Percentiles rank a stretch among this genome's conserved stretches.
Conservation (phyloP, 2,113 vertebrate species). For the Uropsilus gracilis region DNA sequence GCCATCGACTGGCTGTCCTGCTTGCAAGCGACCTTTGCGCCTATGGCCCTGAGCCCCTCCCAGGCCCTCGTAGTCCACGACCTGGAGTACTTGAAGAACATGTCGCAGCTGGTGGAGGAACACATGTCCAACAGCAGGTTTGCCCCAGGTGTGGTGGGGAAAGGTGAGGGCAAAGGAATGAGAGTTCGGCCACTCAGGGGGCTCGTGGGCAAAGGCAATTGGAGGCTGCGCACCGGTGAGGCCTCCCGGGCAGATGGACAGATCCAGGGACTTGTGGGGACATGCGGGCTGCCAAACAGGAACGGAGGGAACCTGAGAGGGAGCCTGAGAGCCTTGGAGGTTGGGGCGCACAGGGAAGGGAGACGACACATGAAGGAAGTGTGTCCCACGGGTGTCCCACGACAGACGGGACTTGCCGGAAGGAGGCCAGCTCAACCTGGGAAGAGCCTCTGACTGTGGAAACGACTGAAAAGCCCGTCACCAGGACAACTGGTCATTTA, state of each 20-base stretch:
- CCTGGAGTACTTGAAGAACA: constrained; percentile 90
- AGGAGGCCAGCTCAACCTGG: background rate
- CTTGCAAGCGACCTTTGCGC: constrained; percentile 89
- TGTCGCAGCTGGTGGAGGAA: constrained; percentile 87
- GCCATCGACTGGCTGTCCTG: constrained; percentile 93
- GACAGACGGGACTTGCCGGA: background rate
- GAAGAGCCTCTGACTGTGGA: background rate
- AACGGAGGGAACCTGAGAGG: background rate
- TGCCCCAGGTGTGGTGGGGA: background rate
- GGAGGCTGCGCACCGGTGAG: background rate
- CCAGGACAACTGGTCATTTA: background rate
- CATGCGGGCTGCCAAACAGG: background rate
- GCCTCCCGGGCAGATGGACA: background rate
- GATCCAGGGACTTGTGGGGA: rapidly evolving
- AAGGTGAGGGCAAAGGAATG: background rate
- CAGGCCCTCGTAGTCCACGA: constrained; percentile 91
- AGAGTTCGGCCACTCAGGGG: background rate
- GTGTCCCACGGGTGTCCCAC: too few species aligned
- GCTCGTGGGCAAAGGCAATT: background rate
- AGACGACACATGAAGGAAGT: background rate
- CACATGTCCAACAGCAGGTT: constrained; percentile 77
- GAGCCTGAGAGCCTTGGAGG: background rate
- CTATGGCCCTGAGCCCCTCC: constrained; percentile 85
- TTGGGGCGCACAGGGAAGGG: background rate
- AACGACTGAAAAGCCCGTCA: background rate